Evolutionary conservation across 2,113 vertebrate genomes (phyloP).

Genomic region (Anarhynchus alexandrinus): DNA sequence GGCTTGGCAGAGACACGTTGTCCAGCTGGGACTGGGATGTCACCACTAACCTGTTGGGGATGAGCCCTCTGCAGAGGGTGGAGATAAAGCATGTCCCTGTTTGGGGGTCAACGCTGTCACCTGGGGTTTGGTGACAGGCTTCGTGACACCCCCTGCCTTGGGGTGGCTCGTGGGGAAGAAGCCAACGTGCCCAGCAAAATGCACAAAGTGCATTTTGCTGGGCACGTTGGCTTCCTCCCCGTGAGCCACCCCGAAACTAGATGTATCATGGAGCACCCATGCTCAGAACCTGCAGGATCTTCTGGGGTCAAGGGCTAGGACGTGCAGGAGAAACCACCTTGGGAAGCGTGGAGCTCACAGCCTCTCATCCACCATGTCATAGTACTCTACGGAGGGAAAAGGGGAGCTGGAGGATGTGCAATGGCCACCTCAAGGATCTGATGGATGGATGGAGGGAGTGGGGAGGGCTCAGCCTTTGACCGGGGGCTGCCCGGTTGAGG

Average conservation of each 20-base stretch:
- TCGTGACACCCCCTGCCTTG: accelerated
- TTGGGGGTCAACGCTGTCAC: not conserved
- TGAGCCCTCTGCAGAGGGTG: not conserved
- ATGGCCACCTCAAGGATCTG: accelerated
- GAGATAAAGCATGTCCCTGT: not conserved
- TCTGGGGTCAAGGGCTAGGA: no score
- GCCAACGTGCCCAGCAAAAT: accelerated
- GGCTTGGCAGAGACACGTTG: not conserved
- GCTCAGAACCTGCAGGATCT: not conserved
- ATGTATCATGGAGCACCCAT: not conserved
- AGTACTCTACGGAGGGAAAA: conserved; percentile 21
- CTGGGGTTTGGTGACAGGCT: not conserved
- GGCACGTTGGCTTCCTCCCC: not conserved
- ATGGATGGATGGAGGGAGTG: not conserved
- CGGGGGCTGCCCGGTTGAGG: accelerated
- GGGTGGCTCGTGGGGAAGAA: accelerated
- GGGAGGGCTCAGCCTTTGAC: not conserved
- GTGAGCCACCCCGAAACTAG: accelerated
- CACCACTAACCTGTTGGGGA: not conserved
- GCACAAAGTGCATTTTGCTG: not conserved
- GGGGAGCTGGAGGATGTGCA: not conserved
- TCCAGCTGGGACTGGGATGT: not conserved
- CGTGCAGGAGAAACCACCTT: accelerated
- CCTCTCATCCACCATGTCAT: not conserved
- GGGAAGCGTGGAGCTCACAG: not conserved